Evolutionary conservation across 1,140 invertebrate species (phyloP).

Genomic region (Daktulosphaira vitifoliae): DNA sequence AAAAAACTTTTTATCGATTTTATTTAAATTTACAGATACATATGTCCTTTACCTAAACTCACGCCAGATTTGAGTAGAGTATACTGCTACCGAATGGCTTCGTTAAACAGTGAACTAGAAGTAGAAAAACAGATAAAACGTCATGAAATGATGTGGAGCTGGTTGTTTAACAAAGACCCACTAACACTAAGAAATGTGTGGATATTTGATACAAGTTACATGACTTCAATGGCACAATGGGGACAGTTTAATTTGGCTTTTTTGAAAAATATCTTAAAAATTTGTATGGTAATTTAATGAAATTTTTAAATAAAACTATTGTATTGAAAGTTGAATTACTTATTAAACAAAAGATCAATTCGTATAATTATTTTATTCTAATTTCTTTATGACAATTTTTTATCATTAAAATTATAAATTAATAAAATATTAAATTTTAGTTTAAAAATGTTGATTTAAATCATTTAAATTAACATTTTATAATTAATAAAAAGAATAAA

Average conservation of each 20-base stretch:
- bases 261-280: slow-evolving; percentile 26
- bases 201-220: slow-evolving; percentile 8
- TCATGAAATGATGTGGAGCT: slow-evolving; percentile 25
- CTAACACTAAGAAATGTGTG: neutral
- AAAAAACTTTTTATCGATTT: no score
- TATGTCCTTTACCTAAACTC: slow-evolving; percentile 19
- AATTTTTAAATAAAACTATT: no score
- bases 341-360: no score
- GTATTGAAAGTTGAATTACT: no score
- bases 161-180: neutral
- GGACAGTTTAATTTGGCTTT: slow-evolving; percentile 2
- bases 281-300: slow-evolving; percentile 19
- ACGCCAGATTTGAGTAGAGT: neutral
- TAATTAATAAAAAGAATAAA: no score
- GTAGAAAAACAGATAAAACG: neutral
- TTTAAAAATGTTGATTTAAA: no score
- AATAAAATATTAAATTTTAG: no score
- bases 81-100: neutral
- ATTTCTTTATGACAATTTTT: no score
- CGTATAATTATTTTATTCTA: no score
- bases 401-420: no score
- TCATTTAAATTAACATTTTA: no score
- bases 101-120: neutral
- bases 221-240: slow-evolving; percentile 9
- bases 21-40: no score